Base-by-base conservation (phyloP, 2,888 invertebrate genomes). In the Eupsilia transversa region DNA sequence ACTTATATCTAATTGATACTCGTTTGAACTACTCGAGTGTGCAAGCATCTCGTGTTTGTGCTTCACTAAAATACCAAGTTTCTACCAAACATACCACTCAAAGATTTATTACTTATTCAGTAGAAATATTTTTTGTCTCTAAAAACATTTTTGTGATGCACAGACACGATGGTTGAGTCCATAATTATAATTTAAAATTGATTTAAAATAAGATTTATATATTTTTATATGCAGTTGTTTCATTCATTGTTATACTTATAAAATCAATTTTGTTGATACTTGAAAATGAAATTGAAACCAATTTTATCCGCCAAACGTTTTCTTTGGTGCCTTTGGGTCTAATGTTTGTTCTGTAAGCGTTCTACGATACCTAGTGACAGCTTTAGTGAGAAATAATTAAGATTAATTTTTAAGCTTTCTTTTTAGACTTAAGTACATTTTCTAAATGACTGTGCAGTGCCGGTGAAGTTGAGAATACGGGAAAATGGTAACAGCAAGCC, bases 191-290 rank as follows among this genome's bases (percentile, higher is more conserved):
- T 93, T 92, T 92, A 90, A 90, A 65, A 89, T 91, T 92, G 84
- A 90, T 95, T 95, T 94, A 90, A 94, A 94, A 94, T 95, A 94
- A 94, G 94, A 95, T 93, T 94, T 94, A 95, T 95, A 96, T 96
- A 96, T 96, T 95, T 96, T 96, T 95, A 95, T 96, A 96, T 93
- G 91, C 91, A 91, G 94, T 96, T 95, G 91, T 95, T 96, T 94
- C 92, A 91, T 89, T 93, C 87, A 89, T 94, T 95, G 96, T 96
- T 96, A 91, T 91, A 77, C 76, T 80, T 76, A 92, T 93, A 93
- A 92, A 93, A 94, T 94, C 93, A 92, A 93, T 95, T 96, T 95
- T 94, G 95, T 95, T 95, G 91, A 91, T 86, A 88, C 87, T 91
- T 91, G 84, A 88, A 77, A 74, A 89, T 87, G 77, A 87, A 87